phyloP scores from a whole-genome alignment of 2,888 invertebrate species.

The Aporophyla nigra region DNA sequence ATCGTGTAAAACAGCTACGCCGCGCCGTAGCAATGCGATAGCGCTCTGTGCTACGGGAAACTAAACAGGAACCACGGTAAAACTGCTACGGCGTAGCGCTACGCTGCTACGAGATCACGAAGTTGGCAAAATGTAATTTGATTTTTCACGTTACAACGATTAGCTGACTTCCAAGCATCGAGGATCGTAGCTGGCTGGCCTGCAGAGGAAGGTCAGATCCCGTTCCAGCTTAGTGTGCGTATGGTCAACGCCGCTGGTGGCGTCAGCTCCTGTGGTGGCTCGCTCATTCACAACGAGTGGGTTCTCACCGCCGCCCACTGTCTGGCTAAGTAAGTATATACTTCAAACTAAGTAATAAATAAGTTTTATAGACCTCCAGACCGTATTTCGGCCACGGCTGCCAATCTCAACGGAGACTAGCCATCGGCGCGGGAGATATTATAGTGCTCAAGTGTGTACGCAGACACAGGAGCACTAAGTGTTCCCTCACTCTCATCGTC shows the following conservation, averaged over 20 bases:
- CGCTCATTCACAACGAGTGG: slow-evolving; percentile 78
- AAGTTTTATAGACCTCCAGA: too few species aligned
- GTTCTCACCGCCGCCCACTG: slow-evolving; percentile 79
- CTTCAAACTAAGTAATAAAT: too few species aligned
- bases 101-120: slow-evolving; percentile 2
- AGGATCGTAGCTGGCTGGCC: slow-evolving; percentile 70
- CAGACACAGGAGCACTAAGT: too few species aligned
- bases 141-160: not conserved
- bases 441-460: too few species aligned
- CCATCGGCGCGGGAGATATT: too few species aligned
- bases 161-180: slow-evolving; percentile 42
- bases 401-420: too few species aligned
- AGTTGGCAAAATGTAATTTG: not conserved
- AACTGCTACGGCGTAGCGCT: slow-evolving; percentile 25
- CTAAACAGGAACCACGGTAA: not conserved
- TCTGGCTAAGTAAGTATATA: slow-evolving; percentile 75
- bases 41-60: not conserved
- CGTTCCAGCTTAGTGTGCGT: slow-evolving; percentile 75
- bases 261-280: slow-evolving; percentile 73
- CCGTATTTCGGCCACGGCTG: too few species aligned
- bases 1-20: slow-evolving; percentile 7
- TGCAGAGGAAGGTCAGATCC: slow-evolving; percentile 77
- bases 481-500: too few species aligned
- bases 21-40: slow-evolving; percentile 15
- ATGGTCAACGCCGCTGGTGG: slow-evolving; percentile 72